Conservation (phyloP, 2,888 invertebrate genomes). For the Troilus luridus region DNA sequence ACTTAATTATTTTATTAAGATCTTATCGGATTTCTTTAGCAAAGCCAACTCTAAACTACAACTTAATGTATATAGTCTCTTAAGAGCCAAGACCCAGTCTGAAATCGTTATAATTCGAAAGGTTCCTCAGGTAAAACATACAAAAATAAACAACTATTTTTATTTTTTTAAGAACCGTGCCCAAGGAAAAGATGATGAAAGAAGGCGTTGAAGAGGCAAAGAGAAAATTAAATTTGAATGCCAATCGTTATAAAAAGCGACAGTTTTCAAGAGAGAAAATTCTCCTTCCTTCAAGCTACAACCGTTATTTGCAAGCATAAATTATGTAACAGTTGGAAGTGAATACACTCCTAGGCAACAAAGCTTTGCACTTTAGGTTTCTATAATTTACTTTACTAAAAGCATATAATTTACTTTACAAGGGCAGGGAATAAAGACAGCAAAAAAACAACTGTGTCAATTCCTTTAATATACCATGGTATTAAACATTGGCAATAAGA, state of each 20-base stretch:
- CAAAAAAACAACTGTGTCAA: too few species aligned
- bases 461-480: too few species aligned
- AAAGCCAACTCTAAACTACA: too few species aligned
- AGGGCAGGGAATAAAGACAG: too few species aligned
- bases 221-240: constrained; percentile 5
- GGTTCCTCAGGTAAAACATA: neutral
- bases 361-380: neutral
- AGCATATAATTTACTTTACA: too few species aligned
- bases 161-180: neutral
- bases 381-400: neutral
- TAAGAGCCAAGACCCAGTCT: too few species aligned
- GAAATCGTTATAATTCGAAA: neutral
- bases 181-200: constrained; percentile 19
- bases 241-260: constrained; percentile 17
- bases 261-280: constrained; percentile 33
- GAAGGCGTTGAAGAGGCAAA: neutral
- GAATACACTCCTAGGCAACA: neutral
- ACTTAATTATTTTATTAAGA: too few species aligned
- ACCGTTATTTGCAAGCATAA: neutral
- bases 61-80: too few species aligned
- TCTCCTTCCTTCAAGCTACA: constrained; percentile 32
- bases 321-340: neutral
- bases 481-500: too few species aligned
- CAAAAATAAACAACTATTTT: neutral
- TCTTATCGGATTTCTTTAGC: too few species aligned